Evolutionary conservation across 2,797 vertebrate species (phyloP).

Genomic region (Phoebastria nigripes): DNA sequence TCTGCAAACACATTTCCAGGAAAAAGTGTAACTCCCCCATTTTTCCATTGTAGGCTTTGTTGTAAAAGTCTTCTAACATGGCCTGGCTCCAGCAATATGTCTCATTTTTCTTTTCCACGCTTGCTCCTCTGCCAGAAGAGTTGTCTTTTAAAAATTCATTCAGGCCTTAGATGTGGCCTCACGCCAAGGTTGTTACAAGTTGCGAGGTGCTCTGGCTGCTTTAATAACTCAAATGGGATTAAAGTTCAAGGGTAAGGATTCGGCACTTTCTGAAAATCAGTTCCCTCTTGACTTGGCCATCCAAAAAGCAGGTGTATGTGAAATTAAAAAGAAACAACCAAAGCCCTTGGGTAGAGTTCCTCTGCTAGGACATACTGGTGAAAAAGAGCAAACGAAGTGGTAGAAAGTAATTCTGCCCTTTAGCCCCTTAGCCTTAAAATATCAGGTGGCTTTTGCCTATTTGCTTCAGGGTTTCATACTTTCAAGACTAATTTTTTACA

Average conservation of each 20-base stretch:
- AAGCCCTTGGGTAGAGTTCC: background rate
- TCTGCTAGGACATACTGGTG: background rate
- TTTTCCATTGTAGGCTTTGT: background rate
- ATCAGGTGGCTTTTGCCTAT: background rate
- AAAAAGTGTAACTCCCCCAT: accelerated
- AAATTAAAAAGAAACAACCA: background rate
- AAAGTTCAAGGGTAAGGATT: background rate
- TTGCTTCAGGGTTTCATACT: accelerated
- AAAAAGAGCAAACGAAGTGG: background rate
- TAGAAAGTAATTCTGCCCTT: background rate
- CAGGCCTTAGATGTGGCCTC: background rate
- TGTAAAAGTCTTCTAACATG: background rate
- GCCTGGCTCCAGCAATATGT: background rate
- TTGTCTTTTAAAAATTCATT: background rate
- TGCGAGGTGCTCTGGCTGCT: background rate
- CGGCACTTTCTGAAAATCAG: background rate
- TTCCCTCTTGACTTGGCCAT: background rate
- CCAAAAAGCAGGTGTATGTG: background rate
- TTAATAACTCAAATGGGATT: background rate
- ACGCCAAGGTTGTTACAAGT: background rate
- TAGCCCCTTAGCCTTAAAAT: background rate
- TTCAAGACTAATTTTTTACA: background rate
- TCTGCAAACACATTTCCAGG: background rate
- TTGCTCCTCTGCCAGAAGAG: background rate
- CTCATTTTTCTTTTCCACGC: background rate